Percentiles rank a stretch among this genome's conserved stretches.
Evolutionary conservation across 2,797 vertebrate genomes (phyloP).

Genomic region (Clarias fuscus): DNA sequence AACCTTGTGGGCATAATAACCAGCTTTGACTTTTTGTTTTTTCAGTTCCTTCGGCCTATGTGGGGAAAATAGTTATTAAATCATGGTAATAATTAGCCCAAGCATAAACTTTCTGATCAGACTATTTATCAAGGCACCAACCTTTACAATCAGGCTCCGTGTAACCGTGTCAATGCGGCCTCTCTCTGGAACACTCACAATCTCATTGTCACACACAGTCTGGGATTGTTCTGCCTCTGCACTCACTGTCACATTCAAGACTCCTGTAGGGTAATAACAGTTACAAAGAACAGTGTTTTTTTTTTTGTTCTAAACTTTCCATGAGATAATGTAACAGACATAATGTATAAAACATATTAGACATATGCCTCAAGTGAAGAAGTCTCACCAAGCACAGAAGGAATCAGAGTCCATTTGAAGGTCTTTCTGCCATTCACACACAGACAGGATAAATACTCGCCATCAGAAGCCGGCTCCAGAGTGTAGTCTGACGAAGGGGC

Average conservation of each 20-base stretch:
- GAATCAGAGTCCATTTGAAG: conserved; percentile 66
- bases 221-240: no score
- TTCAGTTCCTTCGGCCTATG: conserved; percentile 70
- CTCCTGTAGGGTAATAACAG: conserved; percentile 61
- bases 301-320: background rate
- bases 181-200: no score
- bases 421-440: conserved; percentile 67
- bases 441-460: conserved; percentile 65
- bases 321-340: background rate
- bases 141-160: no score
- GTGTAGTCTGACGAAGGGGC: conserved; percentile 58
- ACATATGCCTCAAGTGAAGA: background rate
- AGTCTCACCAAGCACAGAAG: conserved; percentile 63
- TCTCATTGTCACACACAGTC: no score
- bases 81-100: background rate
- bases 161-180: no score
- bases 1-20: conserved; percentile 73
- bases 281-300: background rate
- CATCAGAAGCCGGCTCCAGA: conserved; percentile 55
- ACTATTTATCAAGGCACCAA: background rate
- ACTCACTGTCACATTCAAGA: conserved; percentile 67
- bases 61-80: background rate
- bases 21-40: conserved; percentile 62
- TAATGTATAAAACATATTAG: background rate
- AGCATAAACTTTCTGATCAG: background rate